Evolutionary conservation across 2,113 vertebrate genomes (phyloP).

Genomic region (Siniperca knerii): DNA sequence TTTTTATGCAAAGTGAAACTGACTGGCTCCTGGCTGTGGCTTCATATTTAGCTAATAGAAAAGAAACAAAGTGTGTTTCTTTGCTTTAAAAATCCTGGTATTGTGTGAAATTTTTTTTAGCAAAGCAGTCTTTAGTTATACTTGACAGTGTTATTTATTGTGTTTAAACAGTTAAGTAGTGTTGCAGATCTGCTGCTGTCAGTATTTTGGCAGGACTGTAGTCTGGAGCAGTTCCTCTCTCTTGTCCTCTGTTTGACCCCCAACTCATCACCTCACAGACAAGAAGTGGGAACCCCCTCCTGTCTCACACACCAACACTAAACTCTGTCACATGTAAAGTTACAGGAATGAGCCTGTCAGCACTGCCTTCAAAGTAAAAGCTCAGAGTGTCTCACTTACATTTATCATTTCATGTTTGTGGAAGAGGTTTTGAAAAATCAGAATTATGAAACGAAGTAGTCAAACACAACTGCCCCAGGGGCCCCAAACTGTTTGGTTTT

Average conservation of each 20-base stretch:
- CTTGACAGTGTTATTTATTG: too few relatives aligned
- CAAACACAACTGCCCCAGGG: too few relatives aligned
- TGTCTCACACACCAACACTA: neutral
- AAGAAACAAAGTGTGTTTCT: too few relatives aligned
- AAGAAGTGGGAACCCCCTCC: neutral
- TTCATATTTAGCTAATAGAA: too few relatives aligned
- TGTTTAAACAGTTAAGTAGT: neutral
- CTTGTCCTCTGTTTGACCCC: constrained; percentile 59
- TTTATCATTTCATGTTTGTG: neutral
- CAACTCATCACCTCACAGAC: neutral
- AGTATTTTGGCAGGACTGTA: neutral
- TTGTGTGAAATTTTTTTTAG: too few relatives aligned
- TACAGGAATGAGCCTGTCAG: neutral
- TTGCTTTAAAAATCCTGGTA: too few relatives aligned
- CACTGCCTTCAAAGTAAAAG: constrained; percentile 59
- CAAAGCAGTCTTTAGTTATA: too few relatives aligned
- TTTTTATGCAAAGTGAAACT: too few relatives aligned
- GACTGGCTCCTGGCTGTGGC: too few relatives aligned
- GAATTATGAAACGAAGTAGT: neutral
- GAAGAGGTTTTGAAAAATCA: neutral
- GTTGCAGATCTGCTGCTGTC: neutral
- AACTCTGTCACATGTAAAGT: neutral
- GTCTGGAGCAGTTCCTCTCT: constrained; percentile 34
- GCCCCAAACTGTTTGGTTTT: too few relatives aligned
- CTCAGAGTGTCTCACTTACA: neutral